These are phyloP conservation scores for Thymelicus acteon DNA, from an alignment of 2,888 invertebrate species.

Conservation along the genomic window DNA sequence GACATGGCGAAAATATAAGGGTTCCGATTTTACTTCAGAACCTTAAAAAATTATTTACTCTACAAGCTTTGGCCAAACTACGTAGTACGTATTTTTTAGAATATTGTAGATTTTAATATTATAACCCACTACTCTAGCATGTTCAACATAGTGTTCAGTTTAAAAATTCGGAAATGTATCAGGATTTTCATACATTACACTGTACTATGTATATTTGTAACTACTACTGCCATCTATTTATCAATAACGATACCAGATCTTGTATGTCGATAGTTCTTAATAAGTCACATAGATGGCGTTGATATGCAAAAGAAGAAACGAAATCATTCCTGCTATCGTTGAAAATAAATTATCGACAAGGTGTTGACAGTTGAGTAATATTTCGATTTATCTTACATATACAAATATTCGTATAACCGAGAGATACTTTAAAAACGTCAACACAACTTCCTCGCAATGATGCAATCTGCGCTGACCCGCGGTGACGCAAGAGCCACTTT, in stretches of 20 bases:
- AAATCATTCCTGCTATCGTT: background rate
- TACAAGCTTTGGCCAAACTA: too few relatives aligned
- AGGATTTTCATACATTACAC: too few relatives aligned
- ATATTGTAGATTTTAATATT: too few relatives aligned
- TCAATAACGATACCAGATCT: slow-evolving; percentile 11
- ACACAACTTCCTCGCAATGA: slow-evolving; percentile 49
- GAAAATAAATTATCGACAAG: background rate
- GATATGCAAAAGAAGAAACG: slow-evolving; percentile 13
- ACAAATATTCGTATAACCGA: slow-evolving; percentile 19
- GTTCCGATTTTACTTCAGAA: too few relatives aligned
- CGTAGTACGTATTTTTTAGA: too few relatives aligned
- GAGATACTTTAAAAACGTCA: slow-evolving; percentile 44
- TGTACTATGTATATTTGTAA: background rate
- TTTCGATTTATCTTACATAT: slow-evolving; percentile 7
- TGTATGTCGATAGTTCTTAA: slow-evolving; percentile 19
- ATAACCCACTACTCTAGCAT: too few relatives aligned
- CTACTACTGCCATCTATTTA: slow-evolving; percentile 40
- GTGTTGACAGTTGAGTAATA: background rate
- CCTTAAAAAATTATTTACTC: too few relatives aligned
- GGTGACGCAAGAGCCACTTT: slow-evolving; percentile 79
- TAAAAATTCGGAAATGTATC: too few relatives aligned
- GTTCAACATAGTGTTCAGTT: too few relatives aligned
- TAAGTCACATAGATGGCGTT: slow-evolving; percentile 53
- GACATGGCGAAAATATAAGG: too few relatives aligned
- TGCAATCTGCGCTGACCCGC: slow-evolving; percentile 73